Base-by-base conservation (phyloP, 2,888 invertebrate genomes). In the Mythimna ferrago region DNA sequence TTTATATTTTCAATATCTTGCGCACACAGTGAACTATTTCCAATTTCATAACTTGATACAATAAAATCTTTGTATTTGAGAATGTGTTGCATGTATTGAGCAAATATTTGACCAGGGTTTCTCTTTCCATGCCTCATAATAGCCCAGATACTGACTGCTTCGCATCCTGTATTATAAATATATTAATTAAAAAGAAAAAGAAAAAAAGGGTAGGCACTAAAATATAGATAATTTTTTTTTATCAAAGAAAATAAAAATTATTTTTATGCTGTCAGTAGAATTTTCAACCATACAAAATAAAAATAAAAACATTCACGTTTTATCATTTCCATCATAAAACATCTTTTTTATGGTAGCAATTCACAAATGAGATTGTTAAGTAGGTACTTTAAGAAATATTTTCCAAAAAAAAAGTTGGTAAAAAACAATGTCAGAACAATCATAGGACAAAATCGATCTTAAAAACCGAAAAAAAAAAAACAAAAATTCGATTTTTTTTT, bases 1-100 rank as follows among this genome's bases (percentile, higher is more conserved):
- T 81, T 86, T 21, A 94, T 85, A 82, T 93, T 91, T 69, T 93
- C 92, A 16, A 93, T 83, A 76, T 94, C 93, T 88, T 94, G 94
- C 64, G 94, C 92, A 76, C 94, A 94, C 65, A 94, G 84, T n/a
- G 92, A 91, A 82, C 93, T 89, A 66, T 86, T 90, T 35, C 91
- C 90, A 44, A 87, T 89, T 77, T 88, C 81, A 74, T 90, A 92
- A 83, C 90, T 93, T 35, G 86, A 80, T 66, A 88, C 71, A 56
- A 93, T 84, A 41, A 85, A 78, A 61, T 91, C 84, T 78, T 87
- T 88, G 61, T 91, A 85, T 6, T 80, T 71, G 44, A 91, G 64
- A n/a, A 90, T 88, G 26, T 89, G 80, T 76, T 88, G 85, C 70
- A 93, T 88, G n/a, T 73, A 73, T 56, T 80, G 81, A 4, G 76